Evolutionary conservation across 2,888 invertebrate genomes (phyloP).

Genomic region (Branchinecta sandiegonensis): DNA sequence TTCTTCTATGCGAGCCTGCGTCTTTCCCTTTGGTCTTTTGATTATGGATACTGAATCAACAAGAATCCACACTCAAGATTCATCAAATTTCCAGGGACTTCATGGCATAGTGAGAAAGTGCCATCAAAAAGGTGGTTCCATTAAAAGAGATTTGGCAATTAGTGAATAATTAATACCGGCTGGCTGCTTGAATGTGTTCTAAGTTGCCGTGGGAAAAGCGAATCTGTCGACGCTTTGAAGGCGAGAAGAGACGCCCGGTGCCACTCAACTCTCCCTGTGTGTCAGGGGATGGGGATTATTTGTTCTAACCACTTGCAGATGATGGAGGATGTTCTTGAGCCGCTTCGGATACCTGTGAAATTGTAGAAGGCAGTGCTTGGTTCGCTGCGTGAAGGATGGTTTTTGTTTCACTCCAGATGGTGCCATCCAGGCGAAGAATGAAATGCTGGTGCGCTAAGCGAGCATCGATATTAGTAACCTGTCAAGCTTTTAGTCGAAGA

Average conservation of each 20-base stretch:
- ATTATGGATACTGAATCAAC: not conserved
- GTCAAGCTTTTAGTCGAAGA: no score
- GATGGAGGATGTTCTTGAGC: no score
- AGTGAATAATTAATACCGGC: conserved; percentile 16
- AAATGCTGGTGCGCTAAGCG: no score
- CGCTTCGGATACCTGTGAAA: no score
- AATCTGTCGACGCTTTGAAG: not conserved
- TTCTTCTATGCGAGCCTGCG: no score
- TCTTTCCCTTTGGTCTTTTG: no score
- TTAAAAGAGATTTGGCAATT: conserved; percentile 16
- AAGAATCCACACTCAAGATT: not conserved
- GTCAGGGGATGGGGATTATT: conserved; percentile 7
- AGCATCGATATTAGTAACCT: no score
- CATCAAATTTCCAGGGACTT: conserved; percentile 5
- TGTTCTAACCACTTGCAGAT: not conserved
- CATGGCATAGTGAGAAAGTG: not conserved
- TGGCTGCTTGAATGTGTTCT: not conserved
- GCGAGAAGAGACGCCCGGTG: not conserved
- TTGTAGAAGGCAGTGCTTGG: no score
- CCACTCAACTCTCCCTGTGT: not conserved
- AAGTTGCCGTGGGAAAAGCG: conserved; percentile 14
- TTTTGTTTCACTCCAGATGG: no score
- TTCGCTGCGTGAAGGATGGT: no score
- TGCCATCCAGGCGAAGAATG: no score
- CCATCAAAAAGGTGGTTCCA: conserved; percentile 13